Base-by-base conservation (phyloP, 2,797 vertebrate species). In the Pseudomugil tenellus region DNA sequence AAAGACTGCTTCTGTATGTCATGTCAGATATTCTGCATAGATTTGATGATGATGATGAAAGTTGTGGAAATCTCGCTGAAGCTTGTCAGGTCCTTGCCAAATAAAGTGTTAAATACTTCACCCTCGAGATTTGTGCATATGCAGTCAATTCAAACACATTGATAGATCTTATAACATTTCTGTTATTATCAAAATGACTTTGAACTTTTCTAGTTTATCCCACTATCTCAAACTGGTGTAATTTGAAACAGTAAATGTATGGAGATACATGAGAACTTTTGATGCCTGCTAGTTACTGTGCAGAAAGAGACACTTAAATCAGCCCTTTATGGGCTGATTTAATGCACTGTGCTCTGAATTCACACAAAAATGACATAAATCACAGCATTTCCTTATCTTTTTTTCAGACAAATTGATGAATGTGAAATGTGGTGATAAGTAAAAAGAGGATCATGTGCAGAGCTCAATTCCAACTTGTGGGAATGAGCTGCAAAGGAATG, bases 221-320 rank as follows among this genome's bases (percentile, higher is more conserved):
- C 26, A 52, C 16, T 6, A 52, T 17, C 1, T 28, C 6, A 16
- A 52, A 52, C 14, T 28, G 14, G 6, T 11, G 49, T 26, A 2
- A 6, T 26, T 16, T 19, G 16, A 41, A 41, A 19, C 17, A 10
- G 19, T n/a, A 43, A 43, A 43, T 43, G n/a, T 19, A 43, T 8
- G 14, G 12, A 28, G 49, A 26, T 1, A 6, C 13, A 52, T 52
- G 17, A 52, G 23, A 16, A 28, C 26, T 86, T 76, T 68, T 81
- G 63, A 81, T 68, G 75, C 70, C 75, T 65, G 83, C 83, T 80
- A 69, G 85, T 79, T 77, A 63, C 39, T 58, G 74, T 72, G 67
- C 60, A 56, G 37, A 74, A 57, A 74, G 64, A 77, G 32, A 53
- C 17, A 31, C 77, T 83, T 86, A 77, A 87, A 87, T 86, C 77